Conservation (phyloP, 2,888 invertebrate species). For the Augiades crinisus region DNA sequence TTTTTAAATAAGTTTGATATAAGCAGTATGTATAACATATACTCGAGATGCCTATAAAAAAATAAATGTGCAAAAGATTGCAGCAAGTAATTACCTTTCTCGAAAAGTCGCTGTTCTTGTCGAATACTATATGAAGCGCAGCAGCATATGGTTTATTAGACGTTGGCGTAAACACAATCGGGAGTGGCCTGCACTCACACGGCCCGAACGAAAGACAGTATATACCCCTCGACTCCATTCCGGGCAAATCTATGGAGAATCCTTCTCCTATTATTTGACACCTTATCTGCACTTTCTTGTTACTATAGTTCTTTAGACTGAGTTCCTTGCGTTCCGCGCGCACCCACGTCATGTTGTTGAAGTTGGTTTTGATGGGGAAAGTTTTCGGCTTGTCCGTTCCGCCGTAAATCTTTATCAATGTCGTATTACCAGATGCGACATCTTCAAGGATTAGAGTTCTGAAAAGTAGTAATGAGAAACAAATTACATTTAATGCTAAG, state of each 20-base stretch:
- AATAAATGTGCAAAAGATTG: no score
- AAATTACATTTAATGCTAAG: no score
- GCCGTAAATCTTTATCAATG: slow-evolving; percentile 49
- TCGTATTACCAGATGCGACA: slow-evolving; percentile 44
- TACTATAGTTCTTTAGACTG: slow-evolving; percentile 58
- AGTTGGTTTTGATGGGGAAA: slow-evolving; percentile 67
- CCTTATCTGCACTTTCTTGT: slow-evolving; percentile 58
- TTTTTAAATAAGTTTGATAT: no score
- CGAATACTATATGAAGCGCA: slow-evolving; percentile 53
- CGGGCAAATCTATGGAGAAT: slow-evolving; percentile 59
- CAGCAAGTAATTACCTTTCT: slow-evolving; percentile 60
- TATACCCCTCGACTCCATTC: slow-evolving; percentile 52
- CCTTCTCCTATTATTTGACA: slow-evolving; percentile 67
- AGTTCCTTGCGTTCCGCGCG: slow-evolving; percentile 61
- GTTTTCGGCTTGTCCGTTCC: slow-evolving; percentile 51
- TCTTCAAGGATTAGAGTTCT: slow-evolving; percentile 65
- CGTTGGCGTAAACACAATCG: slow-evolving; percentile 55
- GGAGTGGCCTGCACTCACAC: slow-evolving; percentile 55
- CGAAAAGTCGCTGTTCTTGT: slow-evolving; percentile 58
- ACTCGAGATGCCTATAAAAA: no score
- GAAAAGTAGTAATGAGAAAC: slow-evolving; percentile 26
- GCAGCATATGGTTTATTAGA: slow-evolving; percentile 50
- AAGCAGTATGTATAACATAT: no score
- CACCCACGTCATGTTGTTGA: slow-evolving; percentile 60
- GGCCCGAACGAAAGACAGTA: slow-evolving; percentile 57